phyloP scores from a whole-genome alignment of 2,797 vertebrate genomes.

The Chelidonichthys spinosus region DNA sequence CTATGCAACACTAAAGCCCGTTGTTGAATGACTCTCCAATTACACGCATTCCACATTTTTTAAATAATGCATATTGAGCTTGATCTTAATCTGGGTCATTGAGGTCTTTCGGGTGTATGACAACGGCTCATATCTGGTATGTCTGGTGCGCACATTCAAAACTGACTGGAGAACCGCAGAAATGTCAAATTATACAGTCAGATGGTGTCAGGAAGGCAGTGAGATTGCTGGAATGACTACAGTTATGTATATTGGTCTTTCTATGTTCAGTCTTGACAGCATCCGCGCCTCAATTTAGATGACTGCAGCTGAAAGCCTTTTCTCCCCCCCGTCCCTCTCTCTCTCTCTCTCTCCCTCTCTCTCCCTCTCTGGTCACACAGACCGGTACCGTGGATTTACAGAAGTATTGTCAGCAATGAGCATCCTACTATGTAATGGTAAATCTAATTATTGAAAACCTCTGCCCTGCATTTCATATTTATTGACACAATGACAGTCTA shows the following conservation, averaged over 20 bases:
- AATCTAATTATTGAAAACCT: constrained; percentile 68
- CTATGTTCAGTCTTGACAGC: constrained; percentile 41
- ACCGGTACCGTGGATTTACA: constrained; percentile 38
- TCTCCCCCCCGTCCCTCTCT: no score
- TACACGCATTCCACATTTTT: constrained; percentile 38
- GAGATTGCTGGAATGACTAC: constrained; percentile 49
- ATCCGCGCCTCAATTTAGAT: constrained; percentile 46
- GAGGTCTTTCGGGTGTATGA: constrained; percentile 58
- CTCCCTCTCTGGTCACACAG: not conserved
- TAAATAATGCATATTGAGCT: constrained; percentile 58
- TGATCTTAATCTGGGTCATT: constrained; percentile 57
- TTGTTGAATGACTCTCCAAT: constrained; percentile 39
- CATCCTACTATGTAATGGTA: constrained; percentile 46
- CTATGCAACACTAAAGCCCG: constrained; percentile 18
- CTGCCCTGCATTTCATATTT: constrained; percentile 57
- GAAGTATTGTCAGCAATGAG: constrained; percentile 40
- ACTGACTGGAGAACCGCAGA: constrained; percentile 41
- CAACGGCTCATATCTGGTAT: constrained; percentile 32
- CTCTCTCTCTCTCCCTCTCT: no score
- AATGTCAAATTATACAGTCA: constrained; percentile 34
- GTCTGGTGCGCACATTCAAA: constrained; percentile 18
- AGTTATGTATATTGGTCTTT: constrained; percentile 44
- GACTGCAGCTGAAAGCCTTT: constrained; percentile 39
- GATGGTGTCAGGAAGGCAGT: constrained; percentile 39
- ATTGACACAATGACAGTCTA: constrained; percentile 68